Evolutionary conservation across 2,113 vertebrate genomes (phyloP), one percentile per base, ranked within the genome.

Genomic region (Toxotes chatareus): DNA sequence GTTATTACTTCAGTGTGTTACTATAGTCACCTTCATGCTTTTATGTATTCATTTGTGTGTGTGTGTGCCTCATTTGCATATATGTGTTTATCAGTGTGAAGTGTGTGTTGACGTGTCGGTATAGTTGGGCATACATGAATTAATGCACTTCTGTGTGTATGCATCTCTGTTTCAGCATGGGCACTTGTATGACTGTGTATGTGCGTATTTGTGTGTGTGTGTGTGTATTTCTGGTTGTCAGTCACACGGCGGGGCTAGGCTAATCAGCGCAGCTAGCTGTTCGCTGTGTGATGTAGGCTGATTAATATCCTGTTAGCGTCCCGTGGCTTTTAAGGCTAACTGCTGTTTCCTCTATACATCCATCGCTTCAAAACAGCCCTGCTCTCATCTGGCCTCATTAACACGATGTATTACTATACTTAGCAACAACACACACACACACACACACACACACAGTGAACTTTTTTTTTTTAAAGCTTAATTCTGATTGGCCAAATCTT

Each of bases 251-350:
- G 53, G 87, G 86, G 87, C 89, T 87, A 87, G 73, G 89, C 86
- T 92, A 92, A 93, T 93, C 90, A 93, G 89, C 44, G 77, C 83
- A 86, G 87, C 91, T 91, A 89, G 87, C 91, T 82, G 75, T 85
- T 91, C 85, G 10, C 87, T 86, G 87, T 91, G 90, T 92, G 88
- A 90, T 70, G 77, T 59, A 66, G 60, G 73, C 86, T 93, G 93
- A 93, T 93, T 93, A 93, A 92, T 90, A 88, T 92, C 90, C 90
- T 90, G 88, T 92, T 91, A 90, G 86, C 61, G 57, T 90, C 90
- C 88, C 55, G 88, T 9, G 64, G 92, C 80, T 88, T 80, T 64
- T 84, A 82, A 89, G 90, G 90, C 89, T 85, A 93, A 93, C 90
- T 59, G 91, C 89, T 91, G 90, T 83, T 91, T 89, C 81, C 78